Conservation (phyloP, 2,113 vertebrate species). For the Zosterops pallidus region DNA sequence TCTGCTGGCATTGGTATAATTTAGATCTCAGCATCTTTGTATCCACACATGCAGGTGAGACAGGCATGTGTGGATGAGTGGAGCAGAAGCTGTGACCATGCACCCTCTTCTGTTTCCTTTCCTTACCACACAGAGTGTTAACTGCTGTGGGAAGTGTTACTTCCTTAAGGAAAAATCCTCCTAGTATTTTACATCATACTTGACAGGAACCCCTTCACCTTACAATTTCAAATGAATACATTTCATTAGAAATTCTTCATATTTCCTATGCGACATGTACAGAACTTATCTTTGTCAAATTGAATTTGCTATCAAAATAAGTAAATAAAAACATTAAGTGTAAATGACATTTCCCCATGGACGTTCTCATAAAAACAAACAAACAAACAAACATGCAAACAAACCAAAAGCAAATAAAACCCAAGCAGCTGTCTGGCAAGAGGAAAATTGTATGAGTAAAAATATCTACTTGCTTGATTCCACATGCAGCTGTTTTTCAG, state of each 20-base stretch:
- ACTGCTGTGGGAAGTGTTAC: not conserved
- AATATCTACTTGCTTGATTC: slow-evolving; percentile 28
- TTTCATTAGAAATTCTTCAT: not conserved
- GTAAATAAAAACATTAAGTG: not conserved
- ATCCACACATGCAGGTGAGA: not conserved
- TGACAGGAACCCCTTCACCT: not conserved
- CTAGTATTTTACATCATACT: not conserved
- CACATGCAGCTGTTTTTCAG: slow-evolving; percentile 6
- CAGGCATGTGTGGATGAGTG: not conserved
- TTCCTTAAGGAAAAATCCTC: slow-evolving; percentile 22
- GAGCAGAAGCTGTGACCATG: not conserved
- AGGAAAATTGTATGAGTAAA: slow-evolving; percentile 3
- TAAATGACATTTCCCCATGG: not conserved
- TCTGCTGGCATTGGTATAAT: not conserved
- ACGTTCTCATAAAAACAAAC: not conserved
- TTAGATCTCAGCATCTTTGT: not conserved
- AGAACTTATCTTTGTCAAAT: not conserved
- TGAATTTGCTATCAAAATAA: not conserved
- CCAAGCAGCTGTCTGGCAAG: slow-evolving; percentile 3
- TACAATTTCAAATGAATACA: not conserved
- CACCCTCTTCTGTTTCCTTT: slow-evolving; percentile 4
- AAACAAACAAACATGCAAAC: not conserved
- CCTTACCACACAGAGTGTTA: not conserved
- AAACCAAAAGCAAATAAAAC: not conserved
- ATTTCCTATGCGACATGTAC: not conserved